These are phyloP conservation scores for Drosophila pseudotalamancana DNA, from an alignment of 2,888 invertebrate genomes.

Conservation along the genomic window DNA sequence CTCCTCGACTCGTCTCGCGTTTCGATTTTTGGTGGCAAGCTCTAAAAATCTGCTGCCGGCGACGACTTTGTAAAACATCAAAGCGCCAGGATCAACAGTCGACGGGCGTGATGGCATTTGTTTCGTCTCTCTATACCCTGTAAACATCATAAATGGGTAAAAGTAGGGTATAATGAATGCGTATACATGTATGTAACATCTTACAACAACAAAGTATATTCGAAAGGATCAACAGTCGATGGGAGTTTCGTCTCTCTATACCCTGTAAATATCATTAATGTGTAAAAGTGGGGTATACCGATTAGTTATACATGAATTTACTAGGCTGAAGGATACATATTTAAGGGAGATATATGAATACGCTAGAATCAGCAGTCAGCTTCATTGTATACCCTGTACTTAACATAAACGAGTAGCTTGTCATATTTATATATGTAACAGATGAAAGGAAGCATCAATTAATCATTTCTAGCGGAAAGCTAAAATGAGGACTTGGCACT, in stretches of 20 bases:
- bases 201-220: slow-evolving; percentile 75
- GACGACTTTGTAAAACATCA: slow-evolving; percentile 69
- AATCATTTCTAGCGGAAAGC: too few relatives aligned
- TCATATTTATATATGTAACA: too few relatives aligned
- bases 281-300: neutral
- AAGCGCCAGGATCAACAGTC: slow-evolving; percentile 82
- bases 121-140: neutral
- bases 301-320: too few relatives aligned
- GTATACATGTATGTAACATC: too few relatives aligned
- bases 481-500: too few relatives aligned
- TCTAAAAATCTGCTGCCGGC: slow-evolving; percentile 44
- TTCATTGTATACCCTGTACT: too few relatives aligned
- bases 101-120: slow-evolving; percentile 61
- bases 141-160: neutral
- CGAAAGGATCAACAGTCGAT: slow-evolving; percentile 81
- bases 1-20: neutral
- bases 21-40: slow-evolving; percentile 27
- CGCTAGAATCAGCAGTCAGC: too few relatives aligned
- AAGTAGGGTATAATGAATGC: neutral
- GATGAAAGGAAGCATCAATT: too few relatives aligned
- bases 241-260: slow-evolving; percentile 31
- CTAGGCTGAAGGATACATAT: too few relatives aligned
- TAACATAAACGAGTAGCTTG: too few relatives aligned
- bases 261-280: neutral
- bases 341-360: too few relatives aligned